Evolutionary conservation across 2,888 invertebrate genomes (phyloP).

Genomic region (Caenorhabditis becei): DNA sequence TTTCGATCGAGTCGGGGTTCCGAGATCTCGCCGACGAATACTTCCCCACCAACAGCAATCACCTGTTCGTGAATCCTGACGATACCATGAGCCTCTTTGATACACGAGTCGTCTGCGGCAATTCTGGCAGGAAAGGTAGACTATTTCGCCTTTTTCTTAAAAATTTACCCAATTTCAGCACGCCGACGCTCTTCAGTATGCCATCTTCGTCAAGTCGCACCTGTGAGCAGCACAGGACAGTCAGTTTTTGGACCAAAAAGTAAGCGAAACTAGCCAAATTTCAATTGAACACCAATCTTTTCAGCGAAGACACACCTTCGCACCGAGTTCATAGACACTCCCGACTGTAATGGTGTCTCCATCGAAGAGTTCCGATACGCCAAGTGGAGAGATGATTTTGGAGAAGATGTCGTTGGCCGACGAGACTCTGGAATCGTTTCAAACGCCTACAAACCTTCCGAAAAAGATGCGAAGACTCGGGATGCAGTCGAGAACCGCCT

Average conservation of each 20-base stretch:
- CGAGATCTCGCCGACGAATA: slow-evolving; percentile 57
- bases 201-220: slow-evolving; percentile 30
- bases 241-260: slow-evolving; percentile 46
- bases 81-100: slow-evolving; percentile 48
- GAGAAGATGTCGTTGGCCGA: slow-evolving; percentile 41
- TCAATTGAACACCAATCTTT: slow-evolving; percentile 7
- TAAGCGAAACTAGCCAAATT: not conserved
- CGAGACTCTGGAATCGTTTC: slow-evolving; percentile 49
- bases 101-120: not conserved
- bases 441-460: not conserved
- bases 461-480: not conserved
- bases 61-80: slow-evolving; percentile 43
- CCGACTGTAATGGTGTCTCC: slow-evolving; percentile 32
- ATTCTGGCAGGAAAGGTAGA: not conserved
- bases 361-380: slow-evolving; percentile 59
- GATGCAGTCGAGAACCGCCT: slow-evolving; percentile 37
- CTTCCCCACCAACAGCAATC: slow-evolving; percentile 23
- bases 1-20: slow-evolving; percentile 39
- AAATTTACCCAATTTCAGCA: not conserved
- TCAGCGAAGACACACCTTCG: slow-evolving; percentile 36
- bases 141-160: not conserved
- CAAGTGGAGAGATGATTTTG: slow-evolving; percentile 38
- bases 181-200: slow-evolving; percentile 50
- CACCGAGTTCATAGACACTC: slow-evolving; percentile 35
- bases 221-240: slow-evolving; percentile 1